Base-by-base conservation (phyloP, 2,888 invertebrate species). In the Campaea margaritaria region DNA sequence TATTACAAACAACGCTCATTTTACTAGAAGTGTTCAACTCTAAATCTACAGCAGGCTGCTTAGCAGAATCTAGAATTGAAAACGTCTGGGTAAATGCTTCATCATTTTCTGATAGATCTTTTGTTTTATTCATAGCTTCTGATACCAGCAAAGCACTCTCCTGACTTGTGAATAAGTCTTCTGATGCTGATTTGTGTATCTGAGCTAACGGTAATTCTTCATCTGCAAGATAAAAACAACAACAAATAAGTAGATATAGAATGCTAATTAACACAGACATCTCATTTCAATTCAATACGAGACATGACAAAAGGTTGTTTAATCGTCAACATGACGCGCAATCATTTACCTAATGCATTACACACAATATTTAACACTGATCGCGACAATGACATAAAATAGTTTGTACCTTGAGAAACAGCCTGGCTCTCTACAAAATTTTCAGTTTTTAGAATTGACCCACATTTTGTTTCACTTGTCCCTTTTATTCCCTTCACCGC, bases 171-270 rank as follows among this genome's bases (percentile, higher is more conserved):
- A 89, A 88, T 38, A 89, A 63, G 27, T 90, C 88, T 46, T 86
- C 86, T 28, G 89, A 86, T 14, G 54, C 64, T 0, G 83, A 81
- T 64, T 80, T 80, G 12, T 80, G 80, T 50, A 69, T 72, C 70
- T 91, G 90, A 10, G 88, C 90, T 59, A 87, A 68, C 61, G 84
- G 86, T 15, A 90, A 65, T 57, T 83, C 82, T 28, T 87, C 87
- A 81, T 89, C 90, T 89, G 76, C 31, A 87, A 83, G 47, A 28
- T 49, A 52, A 38, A 49, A 41, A 16, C 44, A 39, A 12, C 11
- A 39, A 38, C n/a, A 3, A 4, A 3, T 14, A 14, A 39, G 36
- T 3, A 36, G 36, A 4, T 38, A 38, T n/a, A 38, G n/a, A n/a
- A 27, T 27, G 7, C 7, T 27, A 7, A 2, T 27, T 2, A 5